Conservation (phyloP, 2,888 invertebrate genomes). For the Macropis europaea region DNA sequence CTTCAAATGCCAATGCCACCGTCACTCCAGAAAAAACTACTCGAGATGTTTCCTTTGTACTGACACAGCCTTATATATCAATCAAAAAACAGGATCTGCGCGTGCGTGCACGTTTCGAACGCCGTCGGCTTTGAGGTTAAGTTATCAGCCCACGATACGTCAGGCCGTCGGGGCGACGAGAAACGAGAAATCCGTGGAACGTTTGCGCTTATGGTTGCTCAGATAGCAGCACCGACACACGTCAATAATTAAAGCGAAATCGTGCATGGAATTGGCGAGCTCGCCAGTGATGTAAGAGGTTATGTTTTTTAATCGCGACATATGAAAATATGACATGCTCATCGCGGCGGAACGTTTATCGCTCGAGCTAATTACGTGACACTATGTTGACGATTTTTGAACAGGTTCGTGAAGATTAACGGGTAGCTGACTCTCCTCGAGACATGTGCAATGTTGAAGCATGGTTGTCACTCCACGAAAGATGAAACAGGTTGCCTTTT, state of each 20-base stretch:
- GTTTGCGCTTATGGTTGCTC: neutral
- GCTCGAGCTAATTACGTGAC: neutral
- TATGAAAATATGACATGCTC: slow-evolving; percentile 29
- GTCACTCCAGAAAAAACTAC: slow-evolving; percentile 67
- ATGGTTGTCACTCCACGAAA: slow-evolving; percentile 75
- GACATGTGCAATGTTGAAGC: slow-evolving; percentile 58
- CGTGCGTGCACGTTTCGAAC: slow-evolving; percentile 59
- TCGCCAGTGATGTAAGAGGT: slow-evolving; percentile 14
- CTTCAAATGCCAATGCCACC: slow-evolving; percentile 70
- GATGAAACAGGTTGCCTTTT: slow-evolving; percentile 76
- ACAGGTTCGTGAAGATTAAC: slow-evolving; percentile 22
- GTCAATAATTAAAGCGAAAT: slow-evolving; percentile 45
- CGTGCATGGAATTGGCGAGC: neutral
- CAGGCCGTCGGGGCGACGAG: slow-evolving; percentile 2
- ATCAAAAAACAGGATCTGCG: slow-evolving; percentile 65
- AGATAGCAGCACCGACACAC: slow-evolving; percentile 37
- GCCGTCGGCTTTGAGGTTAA: slow-evolving; percentile 48
- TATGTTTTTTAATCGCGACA: slow-evolving; percentile 33
- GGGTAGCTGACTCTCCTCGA: slow-evolving; percentile 7
- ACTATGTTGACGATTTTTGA: slow-evolving; percentile 16
- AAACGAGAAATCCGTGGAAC: slow-evolving; percentile 9
- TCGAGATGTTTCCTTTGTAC: slow-evolving; percentile 70
- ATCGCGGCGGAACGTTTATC: neutral
- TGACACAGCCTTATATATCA: slow-evolving; percentile 68
- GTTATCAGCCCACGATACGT: slow-evolving; percentile 51